These are phyloP conservation scores for Gnathonemus echidnorhynchus DNA, from an alignment of 2,113 vertebrate species.

Conservation along the genomic window DNA sequence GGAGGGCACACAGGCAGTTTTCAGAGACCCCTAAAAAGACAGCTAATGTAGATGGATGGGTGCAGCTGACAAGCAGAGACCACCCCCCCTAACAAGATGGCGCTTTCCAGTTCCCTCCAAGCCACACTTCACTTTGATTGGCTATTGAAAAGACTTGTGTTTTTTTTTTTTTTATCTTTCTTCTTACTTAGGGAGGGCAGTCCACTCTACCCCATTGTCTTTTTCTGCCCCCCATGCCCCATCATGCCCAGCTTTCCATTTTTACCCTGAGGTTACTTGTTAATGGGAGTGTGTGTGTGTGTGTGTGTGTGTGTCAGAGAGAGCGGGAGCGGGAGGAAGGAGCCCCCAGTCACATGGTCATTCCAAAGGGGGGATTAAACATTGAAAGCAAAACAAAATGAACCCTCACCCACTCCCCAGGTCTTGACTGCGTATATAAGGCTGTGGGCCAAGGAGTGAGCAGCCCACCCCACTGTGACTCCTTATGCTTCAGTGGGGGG, in stretches of 20 bases:
- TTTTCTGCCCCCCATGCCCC: not conserved
- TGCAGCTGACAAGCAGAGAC: constrained; percentile 50
- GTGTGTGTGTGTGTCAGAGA: not conserved
- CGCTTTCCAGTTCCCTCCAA: constrained; percentile 44
- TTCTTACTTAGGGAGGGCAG: not conserved
- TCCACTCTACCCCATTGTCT: not conserved
- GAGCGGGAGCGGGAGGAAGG: not conserved
- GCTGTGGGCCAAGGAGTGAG: not conserved
- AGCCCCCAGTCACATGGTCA: not conserved
- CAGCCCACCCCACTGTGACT: not conserved
- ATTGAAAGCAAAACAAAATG: not conserved
- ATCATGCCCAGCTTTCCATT: not conserved
- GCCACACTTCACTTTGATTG: constrained; percentile 48
- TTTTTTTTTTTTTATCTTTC: constrained; percentile 30
- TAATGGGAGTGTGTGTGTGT: not conserved
- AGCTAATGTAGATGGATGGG: constrained; percentile 46
- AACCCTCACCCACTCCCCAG: not conserved
- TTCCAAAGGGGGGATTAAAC: not conserved
- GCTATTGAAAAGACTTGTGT: constrained; percentile 55
- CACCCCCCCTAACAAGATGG: not conserved
- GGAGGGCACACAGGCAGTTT: constrained; percentile 8
- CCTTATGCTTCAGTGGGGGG: not conserved
- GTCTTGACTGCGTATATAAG: not conserved
- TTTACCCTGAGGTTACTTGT: not conserved
- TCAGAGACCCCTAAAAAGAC: constrained; percentile 8